Evolutionary conservation across 2,888 invertebrate species (phyloP).

Genomic region (Helobdella robusta): DNA sequence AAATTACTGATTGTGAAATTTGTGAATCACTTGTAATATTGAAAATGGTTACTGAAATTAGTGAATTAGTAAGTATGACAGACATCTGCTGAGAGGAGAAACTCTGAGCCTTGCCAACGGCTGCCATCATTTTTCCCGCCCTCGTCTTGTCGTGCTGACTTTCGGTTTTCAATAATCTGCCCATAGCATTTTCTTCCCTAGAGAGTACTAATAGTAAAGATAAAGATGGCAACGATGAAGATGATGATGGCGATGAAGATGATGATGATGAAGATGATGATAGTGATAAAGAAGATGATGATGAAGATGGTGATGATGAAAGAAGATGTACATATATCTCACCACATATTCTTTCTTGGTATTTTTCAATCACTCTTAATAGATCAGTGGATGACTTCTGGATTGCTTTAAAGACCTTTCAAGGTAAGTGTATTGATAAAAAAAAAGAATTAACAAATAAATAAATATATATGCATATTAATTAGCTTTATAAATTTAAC

Average conservation of each 20-base stretch:
- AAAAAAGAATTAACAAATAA: no score
- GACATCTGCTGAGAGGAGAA: conserved; percentile 77
- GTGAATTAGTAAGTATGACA: no score
- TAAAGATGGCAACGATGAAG: conserved; percentile 9
- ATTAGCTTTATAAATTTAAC: no score
- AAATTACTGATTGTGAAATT: no score
- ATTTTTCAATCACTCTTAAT: conserved; percentile 78
- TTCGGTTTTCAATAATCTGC: conserved; percentile 83
- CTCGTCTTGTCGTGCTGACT: conserved; percentile 76
- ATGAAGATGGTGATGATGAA: conserved; percentile 9
- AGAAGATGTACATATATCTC: conserved; percentile 39
- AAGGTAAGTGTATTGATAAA: no score
- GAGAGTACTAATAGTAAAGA: conserved; percentile 61
- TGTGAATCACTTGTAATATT: no score
- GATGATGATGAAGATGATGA: conserved; percentile 8
- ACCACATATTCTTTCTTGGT: conserved; percentile 82
- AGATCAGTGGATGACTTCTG: conserved; percentile 78
- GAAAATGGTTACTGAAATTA: no score
- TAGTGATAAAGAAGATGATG: conserved; percentile 5
- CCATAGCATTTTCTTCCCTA: conserved; percentile 87
- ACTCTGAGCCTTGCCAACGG: conserved; percentile 74
- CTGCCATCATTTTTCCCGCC: conserved; percentile 73
- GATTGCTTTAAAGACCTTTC: conserved; percentile 57
- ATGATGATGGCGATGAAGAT: conserved; percentile 15
- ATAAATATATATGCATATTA: no score